These are phyloP conservation scores for Piaya cayana DNA, from an alignment of 2,113 vertebrate genomes.

Conservation along the genomic window DNA sequence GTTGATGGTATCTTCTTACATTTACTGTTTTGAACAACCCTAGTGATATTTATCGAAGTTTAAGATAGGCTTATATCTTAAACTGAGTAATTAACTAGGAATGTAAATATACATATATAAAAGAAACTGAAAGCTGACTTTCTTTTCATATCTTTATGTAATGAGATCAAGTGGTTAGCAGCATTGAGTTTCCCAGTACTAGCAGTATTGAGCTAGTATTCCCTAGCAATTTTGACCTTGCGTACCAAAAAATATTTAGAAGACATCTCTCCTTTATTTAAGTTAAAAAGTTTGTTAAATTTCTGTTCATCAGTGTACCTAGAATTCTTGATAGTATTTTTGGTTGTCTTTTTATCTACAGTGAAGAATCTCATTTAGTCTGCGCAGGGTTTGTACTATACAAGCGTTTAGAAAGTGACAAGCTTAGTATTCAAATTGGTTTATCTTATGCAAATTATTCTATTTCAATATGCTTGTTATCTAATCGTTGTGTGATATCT, in stretches of 20 bases:
- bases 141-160: neutral
- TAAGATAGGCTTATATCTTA: neutral
- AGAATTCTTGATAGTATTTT: neutral
- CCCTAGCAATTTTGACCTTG: neutral
- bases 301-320: neutral
- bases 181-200: neutral
- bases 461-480: neutral
- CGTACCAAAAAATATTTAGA: constrained; percentile 34
- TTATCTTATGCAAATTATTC: neutral
- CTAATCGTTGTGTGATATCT: neutral
- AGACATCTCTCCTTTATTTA: neutral
- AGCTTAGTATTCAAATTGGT: neutral
- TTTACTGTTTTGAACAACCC: neutral
- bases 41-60: neutral
- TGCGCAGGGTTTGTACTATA: neutral
- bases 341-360: neutral
- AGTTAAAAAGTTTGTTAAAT: neutral
- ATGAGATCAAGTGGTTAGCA: neutral
- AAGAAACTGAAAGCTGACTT: neutral
- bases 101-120: neutral
- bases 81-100: neutral
- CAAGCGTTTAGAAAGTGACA: neutral
- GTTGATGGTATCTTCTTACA: neutral
- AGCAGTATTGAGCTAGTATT: neutral
- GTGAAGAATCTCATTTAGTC: neutral